Conservation (phyloP, 1,140 invertebrate species). For the Aphelinus atriplicis region DNA sequence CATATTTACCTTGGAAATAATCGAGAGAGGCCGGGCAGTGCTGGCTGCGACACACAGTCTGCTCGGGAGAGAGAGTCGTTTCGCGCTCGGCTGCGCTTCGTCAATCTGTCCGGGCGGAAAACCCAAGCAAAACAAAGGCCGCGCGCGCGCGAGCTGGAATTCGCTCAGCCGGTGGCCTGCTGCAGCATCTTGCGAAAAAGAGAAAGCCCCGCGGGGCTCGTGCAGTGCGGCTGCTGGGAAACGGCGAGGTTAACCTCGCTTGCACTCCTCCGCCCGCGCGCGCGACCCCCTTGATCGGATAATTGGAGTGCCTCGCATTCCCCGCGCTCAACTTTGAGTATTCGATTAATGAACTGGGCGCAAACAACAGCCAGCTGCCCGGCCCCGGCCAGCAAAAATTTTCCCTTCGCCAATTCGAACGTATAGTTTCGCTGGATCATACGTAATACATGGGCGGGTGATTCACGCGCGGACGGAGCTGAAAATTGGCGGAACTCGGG, state of each 20-base stretch:
- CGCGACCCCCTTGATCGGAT: background rate
- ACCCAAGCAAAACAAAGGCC: background rate
- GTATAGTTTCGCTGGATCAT: background rate
- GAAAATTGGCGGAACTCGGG: background rate
- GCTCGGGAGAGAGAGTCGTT: background rate
- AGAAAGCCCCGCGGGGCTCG: conserved; percentile 28
- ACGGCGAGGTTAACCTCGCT: conserved; percentile 61
- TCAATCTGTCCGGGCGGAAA: conserved; percentile 2
- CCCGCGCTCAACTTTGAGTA: too few relatives aligned
- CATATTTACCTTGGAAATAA: background rate
- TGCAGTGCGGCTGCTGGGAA: conserved; percentile 20
- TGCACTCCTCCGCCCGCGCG: conserved; percentile 14
- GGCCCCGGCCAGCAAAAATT: too few relatives aligned
- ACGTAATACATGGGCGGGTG: conserved; percentile 1
- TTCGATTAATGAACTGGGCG: too few relatives aligned
- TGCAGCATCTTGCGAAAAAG: conserved; percentile 16
- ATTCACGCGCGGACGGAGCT: background rate
- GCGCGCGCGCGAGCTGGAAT: background rate
- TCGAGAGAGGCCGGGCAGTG: background rate
- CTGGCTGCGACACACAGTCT: too few relatives aligned
- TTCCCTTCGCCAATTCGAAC: too few relatives aligned
- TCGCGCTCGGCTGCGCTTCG: background rate
- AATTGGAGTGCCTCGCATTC: too few relatives aligned
- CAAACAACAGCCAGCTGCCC: too few relatives aligned
- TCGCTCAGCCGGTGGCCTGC: background rate